Percentiles rank a stretch among this genome's conserved stretches.
These are phyloP conservation scores for Nannobrachium achirus DNA, from an alignment of 2,113 vertebrate genomes.

Conservation along the genomic window DNA sequence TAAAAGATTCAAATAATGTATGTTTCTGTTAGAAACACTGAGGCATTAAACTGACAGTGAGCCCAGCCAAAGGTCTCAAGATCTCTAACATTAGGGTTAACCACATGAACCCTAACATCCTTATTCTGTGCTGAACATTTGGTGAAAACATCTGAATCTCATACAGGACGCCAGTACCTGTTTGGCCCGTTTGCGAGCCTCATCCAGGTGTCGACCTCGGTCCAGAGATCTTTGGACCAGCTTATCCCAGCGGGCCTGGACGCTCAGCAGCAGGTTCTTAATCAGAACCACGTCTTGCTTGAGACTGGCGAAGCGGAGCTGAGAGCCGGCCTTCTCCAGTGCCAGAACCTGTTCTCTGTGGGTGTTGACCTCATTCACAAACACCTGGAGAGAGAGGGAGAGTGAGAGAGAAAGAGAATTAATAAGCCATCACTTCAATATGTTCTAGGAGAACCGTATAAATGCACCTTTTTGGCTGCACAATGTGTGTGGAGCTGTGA, in stretches of 20 bases:
- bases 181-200: slow-evolving; percentile 95
- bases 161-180: slow-evolving; percentile 82
- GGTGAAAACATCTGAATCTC: no score
- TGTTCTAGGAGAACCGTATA: no score
- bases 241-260: slow-evolving; percentile 98
- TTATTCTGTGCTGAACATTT: no score
- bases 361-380: slow-evolving; percentile 96
- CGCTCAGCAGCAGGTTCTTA: slow-evolving; percentile 96
- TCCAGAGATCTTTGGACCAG: slow-evolving; percentile 96
- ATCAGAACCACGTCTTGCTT: slow-evolving; percentile 98
- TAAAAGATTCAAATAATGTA: no score
- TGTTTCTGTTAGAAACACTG: no score
- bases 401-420: background rate
- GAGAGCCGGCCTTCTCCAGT: slow-evolving; percentile 94
- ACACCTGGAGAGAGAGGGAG: slow-evolving; percentile 80
- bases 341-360: slow-evolving; percentile 95
- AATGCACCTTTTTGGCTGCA: no score
- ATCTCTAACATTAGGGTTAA: no score
- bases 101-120: no score
- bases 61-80: no score
- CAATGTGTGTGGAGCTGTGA: no score
- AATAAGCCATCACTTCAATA: no score
- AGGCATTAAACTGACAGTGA: no score
- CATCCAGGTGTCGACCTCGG: slow-evolving; percentile 92
- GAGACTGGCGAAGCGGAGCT: slow-evolving; percentile 95